A percentile compares a stretch with the other conserved stretches of the same genome.
Evolutionary conservation across 2,113 vertebrate species (phyloP).

Genomic region (Puntigrus tetrazona): DNA sequence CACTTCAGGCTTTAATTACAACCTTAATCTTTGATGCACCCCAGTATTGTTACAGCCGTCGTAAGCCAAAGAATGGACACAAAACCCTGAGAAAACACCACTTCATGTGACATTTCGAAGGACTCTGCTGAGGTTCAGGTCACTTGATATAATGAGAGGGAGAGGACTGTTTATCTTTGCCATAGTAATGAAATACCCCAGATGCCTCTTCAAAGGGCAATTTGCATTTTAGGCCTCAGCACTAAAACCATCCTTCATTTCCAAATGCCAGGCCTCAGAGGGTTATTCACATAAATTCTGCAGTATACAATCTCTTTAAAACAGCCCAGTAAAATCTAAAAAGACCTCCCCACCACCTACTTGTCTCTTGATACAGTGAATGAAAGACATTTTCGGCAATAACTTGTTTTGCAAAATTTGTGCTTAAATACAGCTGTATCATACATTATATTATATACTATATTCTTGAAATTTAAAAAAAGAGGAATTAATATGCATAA

Average conservation of each 20-base stretch:
- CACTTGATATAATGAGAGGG: conserved; percentile 27
- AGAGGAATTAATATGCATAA: not conserved
- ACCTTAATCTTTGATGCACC: not conserved
- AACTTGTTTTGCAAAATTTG: not conserved
- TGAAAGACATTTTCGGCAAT: conserved; percentile 33
- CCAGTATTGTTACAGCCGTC: not conserved
- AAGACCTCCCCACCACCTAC: not conserved
- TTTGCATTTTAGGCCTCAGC: conserved; percentile 29
- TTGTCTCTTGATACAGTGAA: conserved; percentile 8
- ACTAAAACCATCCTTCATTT: conserved; percentile 44
- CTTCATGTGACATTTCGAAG: conserved; percentile 44
- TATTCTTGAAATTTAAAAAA: too few species aligned
- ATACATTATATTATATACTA: too few species aligned
- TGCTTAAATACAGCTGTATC: conserved; percentile 61
- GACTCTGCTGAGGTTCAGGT: not conserved
- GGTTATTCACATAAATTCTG: conserved; percentile 45
- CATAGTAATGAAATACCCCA: conserved; percentile 26
- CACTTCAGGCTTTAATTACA: conserved; percentile 32
- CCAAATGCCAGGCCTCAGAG: conserved; percentile 52
- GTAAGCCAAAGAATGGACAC: not conserved
- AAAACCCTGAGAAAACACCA: conserved; percentile 5
- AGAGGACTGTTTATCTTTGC: conserved; percentile 32
- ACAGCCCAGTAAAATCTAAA: conserved; percentile 19
- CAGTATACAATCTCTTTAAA: conserved; percentile 45
- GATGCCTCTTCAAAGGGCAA: conserved; percentile 38